Evolutionary conservation across 2,113 vertebrate species (phyloP).

Genomic region (Oncorhynchus tshawytscha): DNA sequence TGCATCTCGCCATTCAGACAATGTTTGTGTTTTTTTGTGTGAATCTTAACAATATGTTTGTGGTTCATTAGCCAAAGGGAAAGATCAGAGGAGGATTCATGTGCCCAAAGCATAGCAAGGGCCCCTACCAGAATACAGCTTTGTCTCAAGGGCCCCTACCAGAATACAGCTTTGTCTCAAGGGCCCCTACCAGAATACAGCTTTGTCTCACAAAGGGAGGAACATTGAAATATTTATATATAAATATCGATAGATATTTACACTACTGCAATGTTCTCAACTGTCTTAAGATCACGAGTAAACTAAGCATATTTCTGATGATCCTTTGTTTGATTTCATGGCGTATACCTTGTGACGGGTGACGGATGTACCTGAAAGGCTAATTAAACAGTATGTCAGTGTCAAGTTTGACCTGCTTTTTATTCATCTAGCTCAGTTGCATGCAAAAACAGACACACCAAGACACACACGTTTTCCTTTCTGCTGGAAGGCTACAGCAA

Average conservation of each 20-base stretch:
- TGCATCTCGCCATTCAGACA: no score
- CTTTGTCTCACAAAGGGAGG: no score
- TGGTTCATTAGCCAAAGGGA: no score
- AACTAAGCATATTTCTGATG: neutral
- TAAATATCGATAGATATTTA: neutral
- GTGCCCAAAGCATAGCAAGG: no score
- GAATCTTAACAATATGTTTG: no score
- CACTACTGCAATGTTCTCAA: conserved; percentile 20
- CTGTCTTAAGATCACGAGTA: conserved; percentile 1
- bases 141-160: no score
- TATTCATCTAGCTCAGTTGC: conserved; percentile 38
- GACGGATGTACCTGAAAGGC: conserved; percentile 7
- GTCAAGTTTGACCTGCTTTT: conserved; percentile 22
- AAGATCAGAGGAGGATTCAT: no score
- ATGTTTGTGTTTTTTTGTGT: no score
- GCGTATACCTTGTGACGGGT: neutral
- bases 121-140: no score
- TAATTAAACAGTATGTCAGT: conserved; percentile 33
- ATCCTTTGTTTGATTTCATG: neutral
- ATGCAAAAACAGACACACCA: conserved; percentile 16
- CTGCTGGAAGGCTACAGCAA: neutral
- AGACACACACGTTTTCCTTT: neutral
- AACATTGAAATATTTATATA: no score
- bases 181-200: no score
- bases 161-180: no score